Evolutionary conservation across 2,797 vertebrate genomes (phyloP), one percentile per base, ranked within the genome.

Genomic region (Uromys caudimaculatus): DNA sequence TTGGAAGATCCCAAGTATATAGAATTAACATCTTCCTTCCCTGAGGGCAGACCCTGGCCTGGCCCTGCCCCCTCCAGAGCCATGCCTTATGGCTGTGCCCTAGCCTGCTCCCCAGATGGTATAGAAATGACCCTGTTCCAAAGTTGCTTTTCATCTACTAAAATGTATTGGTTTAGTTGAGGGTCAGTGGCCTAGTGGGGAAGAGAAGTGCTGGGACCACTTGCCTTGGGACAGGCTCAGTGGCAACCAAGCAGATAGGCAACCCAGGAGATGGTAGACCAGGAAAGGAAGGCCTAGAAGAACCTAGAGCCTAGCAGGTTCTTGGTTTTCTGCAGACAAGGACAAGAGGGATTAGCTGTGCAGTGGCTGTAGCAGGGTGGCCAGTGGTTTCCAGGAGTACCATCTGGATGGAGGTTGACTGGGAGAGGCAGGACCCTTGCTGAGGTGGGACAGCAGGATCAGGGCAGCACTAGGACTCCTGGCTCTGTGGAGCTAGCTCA

Each of bases 141-240:
- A 13, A 13, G 56, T 10, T 35, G 21, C 14, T 23, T 14, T 54
- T 41, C 3, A 47, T 19, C 32, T 32, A 1, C 3, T 19, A 23
- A 12, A 2, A 76, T 17, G 9, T 38, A 41, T 52, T 58, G 13
- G n/a, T 38, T 60, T 60, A 52, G 19, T 77, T 5, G 50, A 1
- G 0, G 8, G 14, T n/a, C 76, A 1, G 6, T 13, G 2, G 6
- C 79, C 87, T 73, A 3, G 23, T 85, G 0, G 58, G 3, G 24
- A 44, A 17, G 77, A 50, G 13, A 35, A 38, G 24, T 21, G 6
- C 35, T 38, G 38, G 17, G n/a, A 4, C 21, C 47, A 41, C 47
- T 69, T 16, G 29, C 16, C 17, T 17, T 54, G 54, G 54, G 54
- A 54, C 54, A 54, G 54, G 54, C 54, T 54, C 54, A 54, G 54